These are phyloP conservation scores for Ammodytes dubius DNA, from an alignment of 2,113 vertebrate genomes.

Conservation along the genomic window DNA sequence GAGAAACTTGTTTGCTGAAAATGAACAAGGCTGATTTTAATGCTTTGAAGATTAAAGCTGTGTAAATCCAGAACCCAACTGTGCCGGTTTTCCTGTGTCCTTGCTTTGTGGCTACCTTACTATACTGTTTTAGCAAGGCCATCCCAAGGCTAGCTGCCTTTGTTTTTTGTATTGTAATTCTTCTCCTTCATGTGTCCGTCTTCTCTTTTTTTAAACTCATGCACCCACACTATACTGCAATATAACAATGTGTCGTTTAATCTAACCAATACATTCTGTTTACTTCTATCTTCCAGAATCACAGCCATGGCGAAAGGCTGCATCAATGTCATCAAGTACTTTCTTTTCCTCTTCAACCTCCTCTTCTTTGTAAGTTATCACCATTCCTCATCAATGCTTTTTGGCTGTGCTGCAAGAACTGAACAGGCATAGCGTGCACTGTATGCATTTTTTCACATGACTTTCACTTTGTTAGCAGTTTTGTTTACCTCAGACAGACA, in stretches of 20 bases:
- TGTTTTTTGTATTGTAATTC: slow-evolving; percentile 16
- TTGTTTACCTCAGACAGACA: slow-evolving; percentile 10
- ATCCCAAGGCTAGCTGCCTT: slow-evolving; percentile 10
- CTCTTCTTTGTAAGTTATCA: slow-evolving; percentile 93
- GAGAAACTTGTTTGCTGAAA: slow-evolving; percentile 33
- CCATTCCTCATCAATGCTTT: neutral
- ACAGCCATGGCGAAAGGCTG: slow-evolving; percentile 87
- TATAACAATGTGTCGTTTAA: slow-evolving; percentile 13
- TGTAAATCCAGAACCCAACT: slow-evolving; percentile 38
- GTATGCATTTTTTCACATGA: neutral
- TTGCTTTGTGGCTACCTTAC: slow-evolving; percentile 5
- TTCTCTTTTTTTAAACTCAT: neutral
- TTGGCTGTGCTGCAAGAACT: neutral
- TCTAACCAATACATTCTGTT: slow-evolving; percentile 19
- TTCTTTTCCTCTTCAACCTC: slow-evolving; percentile 97
- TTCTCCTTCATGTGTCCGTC: slow-evolving; percentile 25
- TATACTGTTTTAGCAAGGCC: neutral
- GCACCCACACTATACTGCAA: neutral
- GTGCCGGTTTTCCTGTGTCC: slow-evolving; percentile 39
- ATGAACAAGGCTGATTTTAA: slow-evolving; percentile 14
- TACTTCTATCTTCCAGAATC: slow-evolving; percentile 61
- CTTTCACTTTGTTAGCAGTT: slow-evolving; percentile 1
- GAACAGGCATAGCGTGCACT: neutral
- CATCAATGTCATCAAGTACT: slow-evolving; percentile 93
- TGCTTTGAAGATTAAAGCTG: slow-evolving; percentile 53